Evolutionary conservation across 1,140 invertebrate species (phyloP).

Genomic region (Nasonia giraulti): DNA sequence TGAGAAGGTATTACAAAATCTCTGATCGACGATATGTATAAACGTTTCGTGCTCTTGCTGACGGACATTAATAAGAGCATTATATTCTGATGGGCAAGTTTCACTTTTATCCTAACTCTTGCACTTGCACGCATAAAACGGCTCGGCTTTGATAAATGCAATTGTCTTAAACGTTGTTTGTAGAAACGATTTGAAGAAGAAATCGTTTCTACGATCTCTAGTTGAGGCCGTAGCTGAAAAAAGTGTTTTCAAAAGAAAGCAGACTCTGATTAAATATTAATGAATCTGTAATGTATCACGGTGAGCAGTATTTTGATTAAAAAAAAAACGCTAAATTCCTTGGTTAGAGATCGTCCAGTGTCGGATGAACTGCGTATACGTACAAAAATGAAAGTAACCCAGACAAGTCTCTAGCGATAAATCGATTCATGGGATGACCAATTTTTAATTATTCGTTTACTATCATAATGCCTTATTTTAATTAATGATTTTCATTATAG

Average conservation of each 20-base stretch:
- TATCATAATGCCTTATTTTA: background rate
- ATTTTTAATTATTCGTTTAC: background rate
- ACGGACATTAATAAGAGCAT: background rate
- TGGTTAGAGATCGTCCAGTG: constrained; percentile 8
- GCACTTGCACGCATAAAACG: background rate
- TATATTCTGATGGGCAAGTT: background rate
- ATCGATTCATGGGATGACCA: background rate
- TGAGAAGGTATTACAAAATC: too few species aligned
- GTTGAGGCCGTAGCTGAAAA: background rate
- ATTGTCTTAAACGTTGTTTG: background rate
- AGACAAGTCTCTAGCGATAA: constrained; percentile 15
- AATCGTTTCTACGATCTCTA: background rate
- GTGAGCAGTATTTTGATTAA: background rate
- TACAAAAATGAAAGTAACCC: constrained; percentile 42
- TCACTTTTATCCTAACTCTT: background rate
- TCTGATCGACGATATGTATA: too few species aligned
- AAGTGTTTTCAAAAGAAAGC: constrained; percentile 31
- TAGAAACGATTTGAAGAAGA: background rate
- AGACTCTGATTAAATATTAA: constrained; percentile 22
- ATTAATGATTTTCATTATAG: background rate
- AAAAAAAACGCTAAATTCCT: constrained; percentile 17
- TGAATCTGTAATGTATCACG: background rate
- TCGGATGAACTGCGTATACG: background rate
- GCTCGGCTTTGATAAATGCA: background rate
- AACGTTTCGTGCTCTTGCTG: too few species aligned